Evolutionary conservation across 2,113 vertebrate species (phyloP).

Genomic region (Lucifuga dentata): DNA sequence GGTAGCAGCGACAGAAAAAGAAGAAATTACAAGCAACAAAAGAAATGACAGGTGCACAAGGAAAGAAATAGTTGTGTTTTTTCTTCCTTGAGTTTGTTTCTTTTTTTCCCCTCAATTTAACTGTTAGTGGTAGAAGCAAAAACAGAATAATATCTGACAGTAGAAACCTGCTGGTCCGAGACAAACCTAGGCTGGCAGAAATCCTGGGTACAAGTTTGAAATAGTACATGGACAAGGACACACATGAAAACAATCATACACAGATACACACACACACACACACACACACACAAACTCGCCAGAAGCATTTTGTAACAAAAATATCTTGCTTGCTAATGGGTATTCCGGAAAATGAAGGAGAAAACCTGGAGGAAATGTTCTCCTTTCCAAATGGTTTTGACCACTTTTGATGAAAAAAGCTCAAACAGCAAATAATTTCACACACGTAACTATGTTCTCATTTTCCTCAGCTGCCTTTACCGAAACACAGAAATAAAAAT

Average conservation of each 20-base stretch:
- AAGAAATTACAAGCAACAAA: constrained; percentile 2
- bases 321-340: constrained; percentile 23
- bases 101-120: constrained; percentile 59
- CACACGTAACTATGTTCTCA: constrained; percentile 5
- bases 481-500: constrained; percentile 22
- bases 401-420: constrained; percentile 21
- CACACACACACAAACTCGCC: not conserved
- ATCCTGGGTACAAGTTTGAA: constrained; percentile 28
- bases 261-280: not conserved
- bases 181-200: constrained; percentile 29
- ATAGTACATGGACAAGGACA: constrained; percentile 22
- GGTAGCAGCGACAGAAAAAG: not conserved
- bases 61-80: constrained; percentile 20
- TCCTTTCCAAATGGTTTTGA: constrained; percentile 14
- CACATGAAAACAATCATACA: not conserved
- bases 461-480: constrained; percentile 24
- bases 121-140: constrained; percentile 35
- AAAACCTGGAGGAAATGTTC: constrained; percentile 9
- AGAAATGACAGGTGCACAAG: constrained; percentile 26
- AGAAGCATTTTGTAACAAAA: constrained; percentile 2
- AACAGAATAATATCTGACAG: constrained; percentile 44
- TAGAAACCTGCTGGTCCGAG: constrained; percentile 42
- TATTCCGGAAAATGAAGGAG: constrained; percentile 23
- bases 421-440: constrained; percentile 38
- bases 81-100: constrained; percentile 21